Evolutionary conservation across 2,113 vertebrate genomes (phyloP), one percentile per base, ranked within the genome.

Genomic region (Drymodes brunneopygia): DNA sequence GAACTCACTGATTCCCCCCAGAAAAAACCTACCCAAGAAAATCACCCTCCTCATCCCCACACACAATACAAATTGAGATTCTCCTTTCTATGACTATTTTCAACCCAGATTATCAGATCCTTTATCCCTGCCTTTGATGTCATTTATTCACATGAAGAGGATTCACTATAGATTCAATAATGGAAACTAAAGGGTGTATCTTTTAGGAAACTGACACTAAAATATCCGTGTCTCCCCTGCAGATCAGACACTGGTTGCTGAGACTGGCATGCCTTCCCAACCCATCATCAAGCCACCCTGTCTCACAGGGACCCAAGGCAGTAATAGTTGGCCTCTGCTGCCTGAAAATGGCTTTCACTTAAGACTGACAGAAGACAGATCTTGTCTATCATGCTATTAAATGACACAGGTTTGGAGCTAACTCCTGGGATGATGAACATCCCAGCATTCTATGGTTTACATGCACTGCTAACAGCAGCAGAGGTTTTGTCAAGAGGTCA

Each of bases 141-240:
- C 33, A n/a, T 40, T 71, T n/a, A 58, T 70, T 64, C 22, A 48
- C 40, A 48, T 8, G 6, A 60, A 53, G 11, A 72, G 1, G 17
- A 29, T 58, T 72, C 27, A 23, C 23, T 57, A 15, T 1, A 38
- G 66, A 56, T 44, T 48, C 24, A 44, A 7, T 71, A 71, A 0
- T 21, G 23, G 33, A 42, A 17, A 35, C 21, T 31, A 61, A 77
- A 56, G 10, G 2, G 3, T 1, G 0, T 4, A 7, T 25, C 10
- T 40, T 83, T 70, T 16, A 73, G n/a, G 23, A 88, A 69, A 61
- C 12, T 12, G 9, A 7, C 24, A 48, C 25, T 62, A 36, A 88
- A 65, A 86, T 9, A 78, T 29, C 60, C 73, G 3, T 23, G 20
- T 5, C 25, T 64, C 9, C 36, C 15, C 8, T 53, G 35, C 1